Conservation (phyloP, 1,140 invertebrate genomes). For the Plutomurus gul region DNA sequence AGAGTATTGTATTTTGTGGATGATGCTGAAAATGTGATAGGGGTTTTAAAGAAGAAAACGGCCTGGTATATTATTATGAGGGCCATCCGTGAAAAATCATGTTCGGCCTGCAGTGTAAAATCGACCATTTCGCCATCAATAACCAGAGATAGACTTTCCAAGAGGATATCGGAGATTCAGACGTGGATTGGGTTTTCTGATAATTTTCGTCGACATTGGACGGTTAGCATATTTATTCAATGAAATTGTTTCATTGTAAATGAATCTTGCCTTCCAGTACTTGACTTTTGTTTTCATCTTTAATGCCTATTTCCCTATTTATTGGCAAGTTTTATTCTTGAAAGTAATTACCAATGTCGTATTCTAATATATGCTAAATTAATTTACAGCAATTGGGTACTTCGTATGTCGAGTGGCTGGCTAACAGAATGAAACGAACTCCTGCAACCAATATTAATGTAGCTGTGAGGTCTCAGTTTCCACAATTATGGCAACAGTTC, state of each 20-base stretch:
- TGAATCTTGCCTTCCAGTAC: too few relatives aligned
- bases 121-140: not conserved
- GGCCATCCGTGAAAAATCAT: slow-evolving; percentile 60
- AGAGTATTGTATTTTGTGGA: slow-evolving; percentile 62
- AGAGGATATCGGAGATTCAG: slow-evolving; percentile 57
- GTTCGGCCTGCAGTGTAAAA: slow-evolving; percentile 5
- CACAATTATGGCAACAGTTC: slow-evolving; percentile 39
- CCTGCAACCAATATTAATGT: not conserved
- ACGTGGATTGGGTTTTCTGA: slow-evolving; percentile 55
- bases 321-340: not conserved
- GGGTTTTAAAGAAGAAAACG: slow-evolving; percentile 62
- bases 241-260: not conserved
- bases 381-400: slow-evolving; percentile 32
- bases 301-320: too few relatives aligned
- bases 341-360: not conserved
- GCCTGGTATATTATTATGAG: slow-evolving; percentile 61
- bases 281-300: too few relatives aligned
- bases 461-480: slow-evolving; percentile 31
- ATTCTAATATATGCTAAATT: not conserved
- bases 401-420: slow-evolving; percentile 34
- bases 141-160: slow-evolving; percentile 53
- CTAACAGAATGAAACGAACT: not conserved
- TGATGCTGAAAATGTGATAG: slow-evolving; percentile 57
- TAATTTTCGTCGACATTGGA: slow-evolving; percentile 37
- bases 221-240: slow-evolving; percentile 18